phyloP scores from a whole-genome alignment of 1,140 invertebrate genomes.

The Drosophila ogumai region DNA sequence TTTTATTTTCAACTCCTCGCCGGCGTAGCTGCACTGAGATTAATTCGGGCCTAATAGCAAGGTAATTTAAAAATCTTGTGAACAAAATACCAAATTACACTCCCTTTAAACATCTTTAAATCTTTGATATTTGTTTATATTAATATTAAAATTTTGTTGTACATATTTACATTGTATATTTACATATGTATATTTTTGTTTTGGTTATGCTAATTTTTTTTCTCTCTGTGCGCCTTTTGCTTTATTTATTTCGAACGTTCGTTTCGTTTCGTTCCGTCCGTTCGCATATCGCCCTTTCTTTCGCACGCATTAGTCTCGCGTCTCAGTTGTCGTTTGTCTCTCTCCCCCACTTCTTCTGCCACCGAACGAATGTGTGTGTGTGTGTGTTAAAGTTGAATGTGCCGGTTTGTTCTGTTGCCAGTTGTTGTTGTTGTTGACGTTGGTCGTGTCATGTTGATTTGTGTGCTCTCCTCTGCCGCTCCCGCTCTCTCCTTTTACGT shows the following conservation, averaged over 20 bases:
- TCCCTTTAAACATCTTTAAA: not conserved
- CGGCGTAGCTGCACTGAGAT: slow-evolving; percentile 6
- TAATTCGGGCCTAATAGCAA: not conserved
- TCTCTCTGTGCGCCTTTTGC: slow-evolving; percentile 50
- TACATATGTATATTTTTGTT: slow-evolving; percentile 8
- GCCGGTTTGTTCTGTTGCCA: slow-evolving; percentile 63
- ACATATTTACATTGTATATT: slow-evolving; percentile 30
- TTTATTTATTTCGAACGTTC: slow-evolving; percentile 72
- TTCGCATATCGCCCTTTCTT: slow-evolving; percentile 9
- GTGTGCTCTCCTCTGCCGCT: slow-evolving; percentile 51
- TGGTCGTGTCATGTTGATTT: slow-evolving; percentile 83
- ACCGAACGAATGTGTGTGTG: slow-evolving; percentile 10
- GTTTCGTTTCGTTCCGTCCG: slow-evolving; percentile 35
- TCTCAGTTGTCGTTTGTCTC: slow-evolving; percentile 11
- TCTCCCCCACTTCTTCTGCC: slow-evolving; percentile 17
- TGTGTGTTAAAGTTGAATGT: slow-evolving; percentile 72
- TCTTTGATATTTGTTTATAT: not conserved
- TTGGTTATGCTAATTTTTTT: slow-evolving; percentile 33
- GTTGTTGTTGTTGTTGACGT: slow-evolving; percentile 70
- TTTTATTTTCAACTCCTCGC: slow-evolving; percentile 58
- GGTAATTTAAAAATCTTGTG: not conserved
- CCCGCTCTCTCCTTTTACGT: slow-evolving; percentile 46
- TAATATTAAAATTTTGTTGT: slow-evolving; percentile 6
- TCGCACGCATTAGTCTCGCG: slow-evolving; percentile 55
- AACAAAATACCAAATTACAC: not conserved